phyloP scores from a whole-genome alignment of 2,888 invertebrate genomes.

The Heteromurus nitidus region DNA sequence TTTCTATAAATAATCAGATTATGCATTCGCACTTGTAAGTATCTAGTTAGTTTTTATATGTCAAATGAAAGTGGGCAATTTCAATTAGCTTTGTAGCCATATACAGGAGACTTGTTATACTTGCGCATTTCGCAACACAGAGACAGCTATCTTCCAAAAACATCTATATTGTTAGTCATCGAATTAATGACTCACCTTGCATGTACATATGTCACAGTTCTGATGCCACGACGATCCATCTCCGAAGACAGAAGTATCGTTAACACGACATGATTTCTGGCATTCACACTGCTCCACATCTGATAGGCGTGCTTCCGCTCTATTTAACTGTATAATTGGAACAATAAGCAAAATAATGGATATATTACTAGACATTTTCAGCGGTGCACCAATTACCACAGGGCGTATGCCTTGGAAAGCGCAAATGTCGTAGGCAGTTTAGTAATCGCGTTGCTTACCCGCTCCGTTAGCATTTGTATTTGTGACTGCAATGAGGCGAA shows the following conservation, averaged over 20 bases:
- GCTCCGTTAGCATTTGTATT: slow-evolving; percentile 88
- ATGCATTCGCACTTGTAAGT: too few relatives aligned
- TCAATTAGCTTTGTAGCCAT: too few relatives aligned
- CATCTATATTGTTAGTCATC: too few relatives aligned
- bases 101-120: too few relatives aligned
- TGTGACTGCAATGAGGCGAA: slow-evolving; percentile 87
- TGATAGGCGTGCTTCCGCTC: slow-evolving; percentile 86
- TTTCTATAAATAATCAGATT: slow-evolving; percentile 84
- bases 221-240: slow-evolving; percentile 91
- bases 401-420: too few relatives aligned
- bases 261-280: slow-evolving; percentile 89
- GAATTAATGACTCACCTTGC: slow-evolving; percentile 83
- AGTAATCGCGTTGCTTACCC: slow-evolving; percentile 79
- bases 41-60: too few relatives aligned
- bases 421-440: too few relatives aligned
- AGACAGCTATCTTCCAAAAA: too few relatives aligned
- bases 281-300: slow-evolving; percentile 92
- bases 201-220: slow-evolving; percentile 91
- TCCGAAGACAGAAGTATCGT: slow-evolving; percentile 84
- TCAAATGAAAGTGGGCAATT: too few relatives aligned
- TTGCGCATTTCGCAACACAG: too few relatives aligned
- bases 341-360: too few relatives aligned
- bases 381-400: not conserved
- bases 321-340: slow-evolving; percentile 81
- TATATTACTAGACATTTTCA: not conserved